phyloP scores from a whole-genome alignment of 2,888 invertebrate species.

The Drosophila helvetica region DNA sequence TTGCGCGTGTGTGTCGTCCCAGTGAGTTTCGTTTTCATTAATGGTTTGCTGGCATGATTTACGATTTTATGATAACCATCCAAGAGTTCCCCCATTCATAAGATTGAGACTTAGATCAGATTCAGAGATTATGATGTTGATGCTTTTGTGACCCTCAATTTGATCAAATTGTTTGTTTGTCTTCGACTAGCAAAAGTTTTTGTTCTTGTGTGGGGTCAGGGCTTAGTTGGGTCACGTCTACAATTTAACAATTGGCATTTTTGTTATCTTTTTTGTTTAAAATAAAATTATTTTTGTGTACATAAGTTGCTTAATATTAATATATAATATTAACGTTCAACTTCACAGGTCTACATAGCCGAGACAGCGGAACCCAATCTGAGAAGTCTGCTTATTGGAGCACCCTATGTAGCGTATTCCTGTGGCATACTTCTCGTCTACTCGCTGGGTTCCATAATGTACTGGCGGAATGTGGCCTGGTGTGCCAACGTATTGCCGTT shows the following conservation, averaged over 20 bases:
- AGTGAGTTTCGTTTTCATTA: slow-evolving; percentile 52
- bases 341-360: slow-evolving; percentile 88
- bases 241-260: neutral
- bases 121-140: slow-evolving; percentile 32
- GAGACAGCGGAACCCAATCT: slow-evolving; percentile 90
- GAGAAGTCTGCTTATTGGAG: slow-evolving; percentile 88
- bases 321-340: slow-evolving; percentile 51
- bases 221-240: slow-evolving; percentile 13
- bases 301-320: neutral
- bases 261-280: too few relatives aligned
- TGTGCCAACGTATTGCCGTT: slow-evolving; percentile 86
- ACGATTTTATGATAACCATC: slow-evolving; percentile 65
- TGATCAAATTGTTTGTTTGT: slow-evolving; percentile 64
- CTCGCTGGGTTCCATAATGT: slow-evolving; percentile 87
- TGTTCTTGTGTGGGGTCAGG: slow-evolving; percentile 46
- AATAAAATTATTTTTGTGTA: too few relatives aligned
- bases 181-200: slow-evolving; percentile 29
- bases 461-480: slow-evolving; percentile 89
- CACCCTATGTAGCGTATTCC: slow-evolving; percentile 90
- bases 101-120: slow-evolving; percentile 33
- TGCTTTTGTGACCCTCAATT: slow-evolving; percentile 61
- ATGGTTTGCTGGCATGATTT: slow-evolving; percentile 61
- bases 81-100: slow-evolving; percentile 38
- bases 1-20: slow-evolving; percentile 58
- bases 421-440: slow-evolving; percentile 90